Conservation (phyloP, 2,888 invertebrate genomes). For the Oithona nana region DNA sequence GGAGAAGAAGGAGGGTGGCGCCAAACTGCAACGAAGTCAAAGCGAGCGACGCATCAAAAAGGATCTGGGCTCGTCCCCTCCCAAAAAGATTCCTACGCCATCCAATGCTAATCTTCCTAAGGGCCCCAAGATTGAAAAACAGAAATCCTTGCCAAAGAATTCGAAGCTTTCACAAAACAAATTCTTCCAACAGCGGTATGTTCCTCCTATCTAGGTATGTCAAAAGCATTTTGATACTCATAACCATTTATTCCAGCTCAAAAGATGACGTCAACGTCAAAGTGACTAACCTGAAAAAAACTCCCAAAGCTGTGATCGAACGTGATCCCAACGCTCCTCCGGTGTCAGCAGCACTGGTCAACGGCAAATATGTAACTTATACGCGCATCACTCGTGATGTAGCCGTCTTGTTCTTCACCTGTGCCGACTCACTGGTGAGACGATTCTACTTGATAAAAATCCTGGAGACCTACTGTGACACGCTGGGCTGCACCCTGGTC, state of each 20-base stretch:
- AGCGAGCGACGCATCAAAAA: slow-evolving; percentile 6
- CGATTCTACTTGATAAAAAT: slow-evolving; percentile 15
- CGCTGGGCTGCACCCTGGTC: slow-evolving; percentile 9
- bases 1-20: background rate
- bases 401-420: slow-evolving; percentile 15
- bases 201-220: no score
- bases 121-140: background rate
- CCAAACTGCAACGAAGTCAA: slow-evolving; percentile 14
- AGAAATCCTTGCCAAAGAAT: background rate
- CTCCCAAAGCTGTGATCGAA: background rate
- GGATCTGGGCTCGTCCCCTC: background rate
- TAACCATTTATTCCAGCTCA: no score
- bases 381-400: slow-evolving; percentile 13
- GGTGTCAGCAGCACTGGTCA: slow-evolving; percentile 8
- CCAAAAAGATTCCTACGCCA: background rate
- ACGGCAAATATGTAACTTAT: slow-evolving; percentile 16
- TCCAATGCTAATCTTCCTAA: background rate
- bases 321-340: slow-evolving; percentile 13
- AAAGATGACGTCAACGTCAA: slow-evolving; percentile 14
- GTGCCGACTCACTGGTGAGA: slow-evolving; percentile 2
- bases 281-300: background rate
- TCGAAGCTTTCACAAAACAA: background rate
- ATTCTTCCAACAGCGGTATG: background rate
- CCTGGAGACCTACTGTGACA: slow-evolving; percentile 9
- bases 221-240: no score